Percentiles rank a stretch among this genome's conserved stretches.
These are phyloP conservation scores for Ectropis crepuscularia DNA, from an alignment of 2,888 invertebrate species.

Conservation along the genomic window DNA sequence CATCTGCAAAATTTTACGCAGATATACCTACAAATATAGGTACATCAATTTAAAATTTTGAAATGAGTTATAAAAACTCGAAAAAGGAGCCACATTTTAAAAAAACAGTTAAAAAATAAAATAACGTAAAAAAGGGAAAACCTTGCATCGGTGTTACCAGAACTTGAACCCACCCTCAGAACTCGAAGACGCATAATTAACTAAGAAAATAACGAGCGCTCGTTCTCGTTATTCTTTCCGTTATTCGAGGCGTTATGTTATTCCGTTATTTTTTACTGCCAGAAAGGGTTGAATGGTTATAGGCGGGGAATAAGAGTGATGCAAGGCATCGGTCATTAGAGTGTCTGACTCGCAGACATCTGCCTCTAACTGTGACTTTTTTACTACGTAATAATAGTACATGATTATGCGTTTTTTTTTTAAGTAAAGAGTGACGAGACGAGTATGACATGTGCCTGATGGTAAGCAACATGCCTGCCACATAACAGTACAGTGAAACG, in stretches of 20 bases:
- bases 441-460: too few species aligned
- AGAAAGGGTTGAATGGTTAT: constrained; percentile 35
- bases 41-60: too few species aligned
- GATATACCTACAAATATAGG: too few species aligned
- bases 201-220: constrained; percentile 36
- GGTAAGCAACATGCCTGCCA: too few species aligned
- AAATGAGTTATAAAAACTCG: neutral
- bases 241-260: constrained; percentile 32
- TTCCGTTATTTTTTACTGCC: constrained; percentile 39
- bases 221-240: constrained; percentile 28
- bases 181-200: constrained; percentile 33
- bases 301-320: constrained; percentile 22
- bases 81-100: neutral
- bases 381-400: too few species aligned
- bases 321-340: constrained; percentile 18
- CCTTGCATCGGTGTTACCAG: neutral
- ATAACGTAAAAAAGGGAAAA: neutral
- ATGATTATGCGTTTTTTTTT: too few species aligned
- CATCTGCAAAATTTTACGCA: too few species aligned
- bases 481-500: too few species aligned
- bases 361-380: neutral
- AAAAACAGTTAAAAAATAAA: neutral
- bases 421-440: too few species aligned
- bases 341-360: constrained; percentile 5
- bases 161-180: constrained; percentile 3